phyloP scores from a whole-genome alignment of 2,888 invertebrate species.

The Cyaniris semiargus region DNA sequence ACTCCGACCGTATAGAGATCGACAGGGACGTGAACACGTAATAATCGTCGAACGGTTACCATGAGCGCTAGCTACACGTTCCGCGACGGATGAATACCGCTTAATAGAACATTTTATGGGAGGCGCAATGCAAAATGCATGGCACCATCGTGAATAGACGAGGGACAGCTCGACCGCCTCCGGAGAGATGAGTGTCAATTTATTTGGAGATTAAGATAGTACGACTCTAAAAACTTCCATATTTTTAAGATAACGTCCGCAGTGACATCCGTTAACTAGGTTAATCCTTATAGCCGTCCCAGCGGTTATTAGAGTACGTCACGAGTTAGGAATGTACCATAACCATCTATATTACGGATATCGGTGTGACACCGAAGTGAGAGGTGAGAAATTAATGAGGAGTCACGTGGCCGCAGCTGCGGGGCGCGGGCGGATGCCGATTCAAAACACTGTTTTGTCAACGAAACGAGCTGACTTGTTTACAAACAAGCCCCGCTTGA shows the following conservation, averaged over 20 bases:
- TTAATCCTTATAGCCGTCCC: background rate
- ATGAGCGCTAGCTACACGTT: slow-evolving; percentile 24
- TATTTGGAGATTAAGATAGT: background rate
- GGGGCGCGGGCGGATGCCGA: slow-evolving; percentile 47
- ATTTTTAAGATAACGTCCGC: background rate
- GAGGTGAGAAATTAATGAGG: slow-evolving; percentile 25
- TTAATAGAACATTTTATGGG: slow-evolving; percentile 22
- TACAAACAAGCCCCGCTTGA: slow-evolving; percentile 59
- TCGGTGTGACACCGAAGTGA: slow-evolving; percentile 13
- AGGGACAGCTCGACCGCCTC: background rate
- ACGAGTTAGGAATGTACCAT: slow-evolving; percentile 4
- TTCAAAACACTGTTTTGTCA: slow-evolving; percentile 67
- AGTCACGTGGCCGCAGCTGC: slow-evolving; percentile 53
- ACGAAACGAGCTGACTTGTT: slow-evolving; percentile 51
- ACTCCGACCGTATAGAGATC: slow-evolving; percentile 63
- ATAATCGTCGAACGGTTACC: slow-evolving; percentile 35
- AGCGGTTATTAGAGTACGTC: background rate
- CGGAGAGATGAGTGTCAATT: background rate
- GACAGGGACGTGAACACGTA: slow-evolving; percentile 58
- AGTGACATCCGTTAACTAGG: background rate
- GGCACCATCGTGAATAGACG: slow-evolving; percentile 35
- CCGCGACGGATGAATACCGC: slow-evolving; percentile 36
- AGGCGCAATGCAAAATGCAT: slow-evolving; percentile 26
- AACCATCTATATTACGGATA: background rate
- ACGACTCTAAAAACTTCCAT: background rate